Percentiles rank a stretch among this genome's conserved stretches.
These are phyloP conservation scores for Dromiciops gliroides DNA, from an alignment of 2,113 vertebrate genomes.

Conservation along the genomic window DNA sequence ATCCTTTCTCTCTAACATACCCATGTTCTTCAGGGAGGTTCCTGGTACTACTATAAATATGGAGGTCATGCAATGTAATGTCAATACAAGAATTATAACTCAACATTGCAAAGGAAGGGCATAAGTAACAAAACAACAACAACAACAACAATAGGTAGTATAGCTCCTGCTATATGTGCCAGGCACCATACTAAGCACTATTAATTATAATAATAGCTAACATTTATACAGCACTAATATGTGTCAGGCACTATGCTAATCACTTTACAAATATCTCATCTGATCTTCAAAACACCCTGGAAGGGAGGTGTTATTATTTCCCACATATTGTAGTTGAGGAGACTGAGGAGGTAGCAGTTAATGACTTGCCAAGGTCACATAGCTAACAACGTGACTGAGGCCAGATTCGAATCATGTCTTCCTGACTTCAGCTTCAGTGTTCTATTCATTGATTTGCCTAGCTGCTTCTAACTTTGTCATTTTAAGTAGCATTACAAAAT, in stretches of 20 bases:
- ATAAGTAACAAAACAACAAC: not conserved
- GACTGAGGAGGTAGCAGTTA: not conserved
- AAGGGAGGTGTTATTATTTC: not conserved
- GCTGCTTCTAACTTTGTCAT: not conserved
- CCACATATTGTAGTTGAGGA: not conserved
- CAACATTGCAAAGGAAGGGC: not conserved
- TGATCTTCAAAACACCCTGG: not conserved
- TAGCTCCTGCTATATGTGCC: no score
- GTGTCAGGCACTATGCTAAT: not conserved
- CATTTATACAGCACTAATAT: not conserved
- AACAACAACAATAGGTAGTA: no score
- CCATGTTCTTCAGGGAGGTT: not conserved
- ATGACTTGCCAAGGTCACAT: not conserved
- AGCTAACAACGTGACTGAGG: no score
- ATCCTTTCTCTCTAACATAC: not conserved
- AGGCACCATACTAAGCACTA: no score
- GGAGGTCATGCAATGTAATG: not conserved
- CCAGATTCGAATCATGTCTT: not conserved
- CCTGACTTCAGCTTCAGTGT: not conserved
- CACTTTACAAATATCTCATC: not conserved
- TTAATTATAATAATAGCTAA: not conserved
- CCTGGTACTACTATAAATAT: not conserved
- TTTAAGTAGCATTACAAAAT: not conserved
- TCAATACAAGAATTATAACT: not conserved
- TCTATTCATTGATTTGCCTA: no score